Evolutionary conservation across 2,113 vertebrate species (phyloP).

Genomic region (Leucosticte australis): DNA sequence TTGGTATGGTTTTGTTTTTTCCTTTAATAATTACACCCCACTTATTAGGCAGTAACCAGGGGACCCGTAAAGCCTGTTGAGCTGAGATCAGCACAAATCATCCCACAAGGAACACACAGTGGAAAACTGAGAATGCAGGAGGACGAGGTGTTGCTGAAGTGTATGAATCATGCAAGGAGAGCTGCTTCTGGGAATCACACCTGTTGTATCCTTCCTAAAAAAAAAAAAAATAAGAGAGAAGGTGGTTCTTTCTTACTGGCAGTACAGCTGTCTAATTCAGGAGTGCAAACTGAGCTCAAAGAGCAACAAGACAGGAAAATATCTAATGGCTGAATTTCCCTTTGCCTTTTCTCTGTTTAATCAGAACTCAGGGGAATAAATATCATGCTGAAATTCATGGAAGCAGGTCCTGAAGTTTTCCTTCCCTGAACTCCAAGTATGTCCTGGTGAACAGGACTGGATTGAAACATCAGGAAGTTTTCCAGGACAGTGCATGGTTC

Average conservation of each 20-base stretch:
- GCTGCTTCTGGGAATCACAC: not conserved
- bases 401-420: not conserved
- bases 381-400: not conserved
- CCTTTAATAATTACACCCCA: conserved; percentile 17
- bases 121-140: not conserved
- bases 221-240: not conserved
- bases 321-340: not conserved
- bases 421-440: not conserved
- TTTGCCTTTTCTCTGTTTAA: not conserved
- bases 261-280: not conserved
- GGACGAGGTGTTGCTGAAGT: conserved; percentile 24
- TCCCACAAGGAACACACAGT: not conserved
- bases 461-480: not conserved
- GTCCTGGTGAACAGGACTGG: not conserved
- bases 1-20: conserved; percentile 19
- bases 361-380: not conserved
- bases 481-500: not conserved
- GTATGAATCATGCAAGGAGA: not conserved
- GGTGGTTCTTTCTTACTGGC: not conserved
- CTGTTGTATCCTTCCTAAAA: not conserved
- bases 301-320: not conserved
- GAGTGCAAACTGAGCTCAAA: not conserved
- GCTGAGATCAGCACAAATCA: conserved; percentile 29
- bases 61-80: not conserved
- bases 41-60: conserved; percentile 25